These are phyloP conservation scores for Hanleya hanleyi DNA, from an alignment of 2,888 invertebrate genomes.

Conservation along the genomic window DNA sequence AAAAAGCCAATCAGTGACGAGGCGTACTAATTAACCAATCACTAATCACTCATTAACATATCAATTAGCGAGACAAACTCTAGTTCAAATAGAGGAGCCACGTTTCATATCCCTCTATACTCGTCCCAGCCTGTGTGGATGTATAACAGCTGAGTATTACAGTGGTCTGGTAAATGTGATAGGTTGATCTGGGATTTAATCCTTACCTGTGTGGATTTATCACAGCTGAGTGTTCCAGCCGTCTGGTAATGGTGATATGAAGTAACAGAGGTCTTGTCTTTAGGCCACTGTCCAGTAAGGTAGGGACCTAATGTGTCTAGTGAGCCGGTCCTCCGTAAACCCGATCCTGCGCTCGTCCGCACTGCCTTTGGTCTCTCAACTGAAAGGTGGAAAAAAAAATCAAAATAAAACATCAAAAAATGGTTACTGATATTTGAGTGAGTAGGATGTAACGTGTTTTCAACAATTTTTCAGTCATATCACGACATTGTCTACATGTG, in stretches of 20 bases:
- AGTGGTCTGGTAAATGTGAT: slow-evolving; percentile 40
- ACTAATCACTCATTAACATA: too few species aligned
- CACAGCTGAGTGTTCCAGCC: slow-evolving; percentile 45
- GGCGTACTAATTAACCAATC: too few species aligned
- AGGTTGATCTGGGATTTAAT: slow-evolving; percentile 33
- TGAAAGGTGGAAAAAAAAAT: slow-evolving; percentile 29
- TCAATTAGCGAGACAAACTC: too few species aligned
- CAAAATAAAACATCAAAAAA: too few species aligned
- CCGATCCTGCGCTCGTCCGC: slow-evolving; percentile 37
- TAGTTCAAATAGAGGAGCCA: too few species aligned
- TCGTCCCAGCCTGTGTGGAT: slow-evolving; percentile 60
- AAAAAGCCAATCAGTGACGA: too few species aligned
- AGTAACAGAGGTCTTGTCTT: slow-evolving; percentile 45
- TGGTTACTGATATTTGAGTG: too few species aligned
- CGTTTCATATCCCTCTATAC: too few species aligned
- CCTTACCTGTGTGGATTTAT: slow-evolving; percentile 60
- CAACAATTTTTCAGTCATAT: too few species aligned
- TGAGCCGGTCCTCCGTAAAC: slow-evolving; percentile 44
- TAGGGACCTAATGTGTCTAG: slow-evolving; percentile 58
- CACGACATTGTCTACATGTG: too few species aligned
- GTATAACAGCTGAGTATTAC: slow-evolving; percentile 51
- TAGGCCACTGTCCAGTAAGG: slow-evolving; percentile 61
- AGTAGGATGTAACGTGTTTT: too few species aligned
- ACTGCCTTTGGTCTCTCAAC: slow-evolving; percentile 52
- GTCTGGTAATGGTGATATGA: slow-evolving; percentile 43